Evolutionary conservation across 2,113 vertebrate species (phyloP).

Genomic region (Ptyas mucosa): DNA sequence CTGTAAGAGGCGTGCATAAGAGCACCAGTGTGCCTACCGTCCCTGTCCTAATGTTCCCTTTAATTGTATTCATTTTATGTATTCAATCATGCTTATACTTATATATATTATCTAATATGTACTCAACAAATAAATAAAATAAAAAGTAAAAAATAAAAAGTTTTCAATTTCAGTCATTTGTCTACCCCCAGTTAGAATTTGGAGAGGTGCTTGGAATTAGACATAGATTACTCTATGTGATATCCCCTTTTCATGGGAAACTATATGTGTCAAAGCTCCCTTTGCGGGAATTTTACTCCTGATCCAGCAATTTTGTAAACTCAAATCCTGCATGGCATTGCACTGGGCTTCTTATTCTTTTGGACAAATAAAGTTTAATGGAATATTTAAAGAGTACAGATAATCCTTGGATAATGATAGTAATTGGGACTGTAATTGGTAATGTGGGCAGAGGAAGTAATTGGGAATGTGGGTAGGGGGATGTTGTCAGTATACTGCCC

Average conservation of each 20-base stretch:
- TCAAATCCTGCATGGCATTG: not conserved
- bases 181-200: not conserved
- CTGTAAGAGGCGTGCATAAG: no score
- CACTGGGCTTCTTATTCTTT: not conserved
- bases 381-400: not conserved
- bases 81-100: no score
- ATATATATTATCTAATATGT: no score
- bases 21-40: no score
- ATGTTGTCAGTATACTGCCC: not conserved
- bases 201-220: not conserved
- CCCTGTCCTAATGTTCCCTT: no score
- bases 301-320: not conserved
- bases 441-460: no score
- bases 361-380: not conserved
- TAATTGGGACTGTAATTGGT: not conserved
- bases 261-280: not conserved
- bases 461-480: not conserved
- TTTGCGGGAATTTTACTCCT: not conserved
- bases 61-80: no score
- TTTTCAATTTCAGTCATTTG: not conserved
- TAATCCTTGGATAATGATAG: not conserved
- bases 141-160: not conserved
- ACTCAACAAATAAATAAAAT: no score
- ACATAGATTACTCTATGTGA: not conserved
- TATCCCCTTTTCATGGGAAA: not conserved